Percentiles rank a stretch among this genome's conserved stretches.
Conservation (phyloP, 1,140 invertebrate genomes). For the Ceratina australensis region DNA sequence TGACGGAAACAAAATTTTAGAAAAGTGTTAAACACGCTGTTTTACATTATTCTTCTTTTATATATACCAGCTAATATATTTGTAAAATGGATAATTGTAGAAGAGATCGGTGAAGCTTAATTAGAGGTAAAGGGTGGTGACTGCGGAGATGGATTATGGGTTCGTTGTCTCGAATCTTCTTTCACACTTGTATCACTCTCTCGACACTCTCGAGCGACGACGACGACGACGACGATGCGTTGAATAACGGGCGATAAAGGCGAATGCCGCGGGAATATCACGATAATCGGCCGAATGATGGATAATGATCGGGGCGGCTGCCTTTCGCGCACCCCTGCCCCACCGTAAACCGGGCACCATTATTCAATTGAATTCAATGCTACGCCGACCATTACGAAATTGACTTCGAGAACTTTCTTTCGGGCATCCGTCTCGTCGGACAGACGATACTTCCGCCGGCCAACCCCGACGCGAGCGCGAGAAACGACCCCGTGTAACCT, state of each 20-base stretch:
- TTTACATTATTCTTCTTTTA: no score
- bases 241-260: slow-evolving; percentile 70
- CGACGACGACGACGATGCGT: no score
- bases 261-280: slow-evolving; percentile 72
- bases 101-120: no score
- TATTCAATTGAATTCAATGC: slow-evolving; percentile 80
- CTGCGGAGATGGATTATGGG: slow-evolving; percentile 29
- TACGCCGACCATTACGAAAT: slow-evolving; percentile 78
- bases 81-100: no score
- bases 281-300: slow-evolving; percentile 71
- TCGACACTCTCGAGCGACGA: slow-evolving; percentile 45
- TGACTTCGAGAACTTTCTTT: slow-evolving; percentile 80
- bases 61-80: no score
- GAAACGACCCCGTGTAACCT: slow-evolving; percentile 30
- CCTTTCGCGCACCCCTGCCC: slow-evolving; percentile 64
- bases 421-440: slow-evolving; percentile 72
- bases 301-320: slow-evolving; percentile 75
- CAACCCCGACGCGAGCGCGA: slow-evolving; percentile 20
- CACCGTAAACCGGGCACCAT: slow-evolving; percentile 59
- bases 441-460: slow-evolving; percentile 66
- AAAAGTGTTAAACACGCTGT: no score
- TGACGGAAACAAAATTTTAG: no score
- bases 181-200: slow-evolving; percentile 56
- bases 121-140: no score
- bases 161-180: slow-evolving; percentile 56